Conservation (phyloP, 2,797 vertebrate species). For the Catostomus latipinnis region DNA sequence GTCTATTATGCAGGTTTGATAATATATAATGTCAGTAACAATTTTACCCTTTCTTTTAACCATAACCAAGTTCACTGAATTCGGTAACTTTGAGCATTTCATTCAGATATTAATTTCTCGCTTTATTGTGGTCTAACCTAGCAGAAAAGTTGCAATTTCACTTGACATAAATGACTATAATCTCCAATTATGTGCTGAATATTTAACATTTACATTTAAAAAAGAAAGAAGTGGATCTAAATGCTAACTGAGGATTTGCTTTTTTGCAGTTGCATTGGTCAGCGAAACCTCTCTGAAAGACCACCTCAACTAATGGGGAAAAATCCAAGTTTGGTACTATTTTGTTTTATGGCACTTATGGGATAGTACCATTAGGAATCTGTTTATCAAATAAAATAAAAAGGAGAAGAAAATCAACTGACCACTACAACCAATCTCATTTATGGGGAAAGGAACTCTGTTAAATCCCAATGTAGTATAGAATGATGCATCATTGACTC, state of each 20-base stretch:
- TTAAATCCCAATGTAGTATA: conserved; percentile 5
- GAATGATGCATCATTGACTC: conserved; percentile 1
- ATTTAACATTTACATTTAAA: neutral
- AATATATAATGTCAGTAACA: neutral
- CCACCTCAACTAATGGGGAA: neutral
- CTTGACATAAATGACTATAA: conserved; percentile 1
- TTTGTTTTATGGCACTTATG: neutral
- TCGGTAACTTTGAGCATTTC: neutral
- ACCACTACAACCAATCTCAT: neutral
- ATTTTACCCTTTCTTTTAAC: neutral
- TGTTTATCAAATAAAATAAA: neutral
- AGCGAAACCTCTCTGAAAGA: neutral
- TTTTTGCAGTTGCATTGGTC: neutral
- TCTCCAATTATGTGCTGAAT: neutral
- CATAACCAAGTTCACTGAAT: neutral
- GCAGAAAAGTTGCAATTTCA: neutral
- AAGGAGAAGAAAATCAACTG: neutral
- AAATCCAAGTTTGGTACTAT: neutral
- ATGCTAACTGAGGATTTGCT: neutral
- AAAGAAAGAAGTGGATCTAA: neutral
- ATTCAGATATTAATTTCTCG: neutral
- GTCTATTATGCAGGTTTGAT: neutral
- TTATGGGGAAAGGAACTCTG: neutral
- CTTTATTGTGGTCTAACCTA: neutral
- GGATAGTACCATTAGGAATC: neutral